phyloP scores from a whole-genome alignment of 2,113 vertebrate genomes.

The Pedionomus torquatus region DNA sequence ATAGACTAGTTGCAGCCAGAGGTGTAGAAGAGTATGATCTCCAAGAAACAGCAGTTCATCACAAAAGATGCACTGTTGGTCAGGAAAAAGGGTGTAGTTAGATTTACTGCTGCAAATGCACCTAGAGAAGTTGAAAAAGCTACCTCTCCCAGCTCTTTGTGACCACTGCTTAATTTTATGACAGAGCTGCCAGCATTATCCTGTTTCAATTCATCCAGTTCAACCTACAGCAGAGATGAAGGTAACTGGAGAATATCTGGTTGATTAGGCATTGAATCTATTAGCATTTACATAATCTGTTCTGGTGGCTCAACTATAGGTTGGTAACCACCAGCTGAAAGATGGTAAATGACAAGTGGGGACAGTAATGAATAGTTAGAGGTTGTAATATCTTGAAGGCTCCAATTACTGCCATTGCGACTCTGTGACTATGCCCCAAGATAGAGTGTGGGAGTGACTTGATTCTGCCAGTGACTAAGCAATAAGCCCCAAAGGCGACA shows the following conservation, averaged over 20 bases:
- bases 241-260: constrained; percentile 8
- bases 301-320: constrained; percentile 21
- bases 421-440: not conserved
- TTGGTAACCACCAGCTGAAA: constrained; percentile 39
- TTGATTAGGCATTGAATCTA: constrained; percentile 5
- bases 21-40: not conserved
- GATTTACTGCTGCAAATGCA: not conserved
- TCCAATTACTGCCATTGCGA: constrained; percentile 24
- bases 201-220: not conserved
- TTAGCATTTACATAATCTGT: constrained; percentile 36
- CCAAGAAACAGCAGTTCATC: not conserved
- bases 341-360: constrained; percentile 44
- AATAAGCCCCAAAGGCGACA: constrained; percentile 1
- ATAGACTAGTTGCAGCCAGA: not conserved
- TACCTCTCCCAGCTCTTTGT: not conserved
- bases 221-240: not conserved
- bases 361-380: constrained; percentile 36
- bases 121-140: not conserved
- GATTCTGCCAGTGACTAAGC: not conserved
- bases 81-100: not conserved
- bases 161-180: not conserved
- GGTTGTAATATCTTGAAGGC: constrained; percentile 42
- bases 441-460: not conserved
- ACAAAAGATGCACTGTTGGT: no score
- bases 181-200: not conserved